Evolutionary conservation across 2,888 invertebrate species (phyloP).

Genomic region (Melikaiella ostensackeni): DNA sequence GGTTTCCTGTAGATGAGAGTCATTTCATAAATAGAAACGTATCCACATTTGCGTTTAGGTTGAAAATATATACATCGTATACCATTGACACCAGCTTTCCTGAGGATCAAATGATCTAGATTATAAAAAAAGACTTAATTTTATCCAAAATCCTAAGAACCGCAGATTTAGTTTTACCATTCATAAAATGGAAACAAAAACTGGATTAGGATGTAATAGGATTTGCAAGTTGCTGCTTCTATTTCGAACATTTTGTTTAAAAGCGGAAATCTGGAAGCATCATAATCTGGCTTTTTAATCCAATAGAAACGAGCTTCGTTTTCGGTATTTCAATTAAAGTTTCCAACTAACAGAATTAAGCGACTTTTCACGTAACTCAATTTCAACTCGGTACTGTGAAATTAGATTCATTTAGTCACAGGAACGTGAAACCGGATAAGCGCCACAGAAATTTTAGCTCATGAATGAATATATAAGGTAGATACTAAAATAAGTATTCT

Average conservation of each 20-base stretch:
- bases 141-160: neutral
- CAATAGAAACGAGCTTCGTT: neutral
- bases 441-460: neutral
- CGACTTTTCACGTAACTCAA: neutral
- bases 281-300: neutral
- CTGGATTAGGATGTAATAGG: neutral
- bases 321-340: neutral
- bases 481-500: neutral
- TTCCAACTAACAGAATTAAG: neutral
- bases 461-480: neutral
- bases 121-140: neutral
- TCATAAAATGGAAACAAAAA: neutral
- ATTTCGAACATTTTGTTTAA: neutral
- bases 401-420: neutral
- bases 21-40: constrained; percentile 2
- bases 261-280: neutral
- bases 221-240: neutral
- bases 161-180: neutral
- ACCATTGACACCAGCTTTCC: neutral
- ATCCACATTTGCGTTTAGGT: neutral
- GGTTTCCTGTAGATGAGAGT: neutral
- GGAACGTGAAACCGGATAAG: neutral
- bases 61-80: constrained; percentile 2
- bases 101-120: neutral
- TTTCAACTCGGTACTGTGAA: neutral